Conservation (phyloP, 2,113 vertebrate genomes). For the Upupa epops region DNA sequence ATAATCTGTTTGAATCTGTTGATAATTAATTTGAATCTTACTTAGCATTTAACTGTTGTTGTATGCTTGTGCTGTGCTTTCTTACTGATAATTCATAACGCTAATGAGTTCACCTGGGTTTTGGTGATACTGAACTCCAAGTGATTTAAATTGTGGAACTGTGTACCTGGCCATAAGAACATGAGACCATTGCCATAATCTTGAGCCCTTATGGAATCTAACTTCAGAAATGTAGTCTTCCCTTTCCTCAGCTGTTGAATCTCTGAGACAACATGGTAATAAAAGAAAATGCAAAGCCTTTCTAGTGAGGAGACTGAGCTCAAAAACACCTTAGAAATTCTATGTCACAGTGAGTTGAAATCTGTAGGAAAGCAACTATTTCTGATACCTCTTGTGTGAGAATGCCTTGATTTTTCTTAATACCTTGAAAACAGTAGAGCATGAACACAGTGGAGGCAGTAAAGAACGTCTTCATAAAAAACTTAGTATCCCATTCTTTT, state of each 20-base stretch:
- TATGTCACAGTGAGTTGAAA: neutral
- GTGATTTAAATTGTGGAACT: neutral
- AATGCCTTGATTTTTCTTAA: neutral
- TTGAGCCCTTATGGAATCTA: neutral
- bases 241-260: neutral
- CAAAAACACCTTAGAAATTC: neutral
- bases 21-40: neutral
- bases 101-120: neutral
- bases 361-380: neutral
- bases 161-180: neutral
- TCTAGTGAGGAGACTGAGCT: neutral
- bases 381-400: neutral
- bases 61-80: neutral
- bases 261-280: neutral
- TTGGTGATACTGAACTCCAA: neutral
- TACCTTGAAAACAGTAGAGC: neutral
- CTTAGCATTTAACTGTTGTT: neutral
- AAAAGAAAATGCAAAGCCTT: neutral
- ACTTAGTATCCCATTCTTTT: neutral
- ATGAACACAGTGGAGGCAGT: neutral
- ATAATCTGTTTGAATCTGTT: neutral
- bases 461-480: neutral
- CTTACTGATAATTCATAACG: neutral
- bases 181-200: neutral
- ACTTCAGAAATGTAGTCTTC: neutral